phyloP scores from a whole-genome alignment of 2,797 vertebrate genomes.

The Arnoldichthys spilopterus region DNA sequence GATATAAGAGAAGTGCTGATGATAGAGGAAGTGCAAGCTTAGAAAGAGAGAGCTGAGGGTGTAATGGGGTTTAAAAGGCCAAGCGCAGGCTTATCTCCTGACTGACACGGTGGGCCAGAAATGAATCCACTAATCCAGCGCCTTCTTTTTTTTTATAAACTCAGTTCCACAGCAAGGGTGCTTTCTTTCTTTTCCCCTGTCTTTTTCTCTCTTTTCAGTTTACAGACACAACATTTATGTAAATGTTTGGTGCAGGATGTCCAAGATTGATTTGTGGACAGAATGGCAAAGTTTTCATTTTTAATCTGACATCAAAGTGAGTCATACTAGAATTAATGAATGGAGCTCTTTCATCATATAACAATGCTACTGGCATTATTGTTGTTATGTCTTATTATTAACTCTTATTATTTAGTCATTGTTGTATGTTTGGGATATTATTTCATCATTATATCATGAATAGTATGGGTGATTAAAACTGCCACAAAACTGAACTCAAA shows the following conservation, averaged over 20 bases:
- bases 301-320: too few relatives aligned
- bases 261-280: background rate
- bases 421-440: too few relatives aligned
- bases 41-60: conserved; percentile 35
- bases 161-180: background rate
- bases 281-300: background rate
- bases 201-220: background rate
- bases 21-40: conserved; percentile 60
- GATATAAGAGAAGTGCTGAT: conserved; percentile 43
- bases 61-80: conserved; percentile 56
- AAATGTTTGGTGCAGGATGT: background rate
- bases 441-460: too few relatives aligned
- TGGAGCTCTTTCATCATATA: too few relatives aligned
- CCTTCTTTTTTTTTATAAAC: conserved; percentile 33
- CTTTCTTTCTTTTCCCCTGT: background rate
- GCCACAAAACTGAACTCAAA: too few relatives aligned
- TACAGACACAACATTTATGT: background rate
- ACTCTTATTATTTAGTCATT: too few relatives aligned
- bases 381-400: too few relatives aligned
- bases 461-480: too few relatives aligned
- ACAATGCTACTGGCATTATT: too few relatives aligned
- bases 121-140: conserved; percentile 27
- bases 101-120: conserved; percentile 25
- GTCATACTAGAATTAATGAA: too few relatives aligned
- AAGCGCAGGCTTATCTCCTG: conserved; percentile 70